A percentile compares a stretch with the other conserved stretches of the same genome.
These are phyloP conservation scores for Salvelinus alpinus DNA, from an alignment of 2,113 vertebrate genomes.

Conservation along the genomic window DNA sequence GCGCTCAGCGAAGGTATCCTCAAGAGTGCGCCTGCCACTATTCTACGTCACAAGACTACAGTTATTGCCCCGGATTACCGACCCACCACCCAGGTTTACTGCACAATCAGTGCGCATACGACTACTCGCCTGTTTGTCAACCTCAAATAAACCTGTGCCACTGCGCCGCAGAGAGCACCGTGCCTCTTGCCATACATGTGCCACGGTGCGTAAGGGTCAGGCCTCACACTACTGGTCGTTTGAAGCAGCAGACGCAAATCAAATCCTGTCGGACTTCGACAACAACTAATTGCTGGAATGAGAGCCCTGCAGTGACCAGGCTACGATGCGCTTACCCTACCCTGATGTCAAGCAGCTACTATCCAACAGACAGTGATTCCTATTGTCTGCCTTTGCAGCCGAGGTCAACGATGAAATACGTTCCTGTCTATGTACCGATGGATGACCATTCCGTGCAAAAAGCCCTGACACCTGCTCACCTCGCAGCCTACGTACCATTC, in stretches of 20 bases:
- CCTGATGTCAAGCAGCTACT: too few relatives aligned
- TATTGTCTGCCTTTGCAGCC: background rate
- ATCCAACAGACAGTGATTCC: background rate
- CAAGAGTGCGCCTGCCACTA: background rate
- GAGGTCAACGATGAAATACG: background rate
- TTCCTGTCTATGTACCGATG: background rate
- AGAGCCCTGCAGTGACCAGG: background rate
- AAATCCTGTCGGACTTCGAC: background rate
- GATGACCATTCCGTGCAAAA: background rate
- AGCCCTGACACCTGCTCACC: background rate
- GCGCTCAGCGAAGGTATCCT: background rate
- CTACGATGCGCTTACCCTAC: background rate
- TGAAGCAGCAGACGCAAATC: background rate
- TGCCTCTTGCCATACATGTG: background rate
- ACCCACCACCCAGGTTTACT: background rate
- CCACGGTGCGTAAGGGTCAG: background rate
- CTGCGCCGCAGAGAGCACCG: background rate
- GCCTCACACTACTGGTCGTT: background rate
- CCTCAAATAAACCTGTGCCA: background rate
- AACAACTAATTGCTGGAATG: background rate
- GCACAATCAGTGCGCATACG: background rate
- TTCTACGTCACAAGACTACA: background rate
- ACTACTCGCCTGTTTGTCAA: background rate
- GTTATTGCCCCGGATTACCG: background rate
- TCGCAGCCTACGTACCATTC: background rate